These are phyloP conservation scores for Drosophila nigrodunni DNA, from an alignment of 1,140 invertebrate species.

Conservation along the genomic window DNA sequence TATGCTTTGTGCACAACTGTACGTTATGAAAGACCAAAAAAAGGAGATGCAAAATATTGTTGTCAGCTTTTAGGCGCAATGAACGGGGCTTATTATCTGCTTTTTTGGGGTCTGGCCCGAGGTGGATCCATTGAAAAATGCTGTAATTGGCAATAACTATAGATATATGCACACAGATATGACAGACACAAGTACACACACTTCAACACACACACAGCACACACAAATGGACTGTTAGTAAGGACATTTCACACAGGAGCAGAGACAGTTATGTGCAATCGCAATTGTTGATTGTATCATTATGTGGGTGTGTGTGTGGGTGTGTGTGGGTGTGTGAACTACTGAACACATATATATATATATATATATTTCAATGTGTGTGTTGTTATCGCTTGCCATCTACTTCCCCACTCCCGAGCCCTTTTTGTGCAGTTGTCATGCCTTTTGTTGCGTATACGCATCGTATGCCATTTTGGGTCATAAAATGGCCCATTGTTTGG, in stretches of 20 bases:
- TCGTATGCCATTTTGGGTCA: constrained; percentile 52
- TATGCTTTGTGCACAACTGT: constrained; percentile 36
- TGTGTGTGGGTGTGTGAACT: constrained; percentile 14
- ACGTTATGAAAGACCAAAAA: constrained; percentile 9
- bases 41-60: neutral
- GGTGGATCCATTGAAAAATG: constrained; percentile 47
- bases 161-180: constrained; percentile 40
- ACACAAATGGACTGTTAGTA: neutral
- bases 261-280: constrained; percentile 47
- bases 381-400: neutral
- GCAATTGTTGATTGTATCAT: constrained; percentile 43
- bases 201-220: constrained; percentile 5
- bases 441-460: constrained; percentile 50
- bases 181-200: neutral
- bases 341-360: constrained; percentile 13
- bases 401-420: neutral
- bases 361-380: neutral
- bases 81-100: constrained; percentile 34
- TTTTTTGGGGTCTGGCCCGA: constrained; percentile 10
- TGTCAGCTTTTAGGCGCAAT: constrained; percentile 27
- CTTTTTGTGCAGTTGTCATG: constrained; percentile 11
- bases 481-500: constrained; percentile 66
- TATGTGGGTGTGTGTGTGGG: neutral
- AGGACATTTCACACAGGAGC: constrained; percentile 13
- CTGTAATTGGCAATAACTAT: constrained; percentile 72